Evolutionary conservation across 2,797 vertebrate genomes (phyloP), one percentile per base, ranked within the genome.

Genomic region (Sebastes baramenuke): DNA sequence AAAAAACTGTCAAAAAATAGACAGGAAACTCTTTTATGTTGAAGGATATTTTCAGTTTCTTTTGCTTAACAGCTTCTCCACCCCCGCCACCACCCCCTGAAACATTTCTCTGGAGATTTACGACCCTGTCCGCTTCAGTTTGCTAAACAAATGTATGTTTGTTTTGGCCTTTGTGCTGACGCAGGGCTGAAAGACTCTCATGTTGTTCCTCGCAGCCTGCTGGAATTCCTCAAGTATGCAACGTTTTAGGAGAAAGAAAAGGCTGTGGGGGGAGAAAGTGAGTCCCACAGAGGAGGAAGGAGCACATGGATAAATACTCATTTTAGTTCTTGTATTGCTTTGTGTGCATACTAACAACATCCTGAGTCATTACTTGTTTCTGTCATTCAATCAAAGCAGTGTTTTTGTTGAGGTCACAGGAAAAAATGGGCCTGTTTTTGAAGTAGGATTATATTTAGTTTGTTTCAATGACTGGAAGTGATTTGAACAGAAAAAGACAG

Each of bases 131-230:
- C 24, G 7, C 79, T 87, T 90, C 72, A 68, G 84, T 90, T 92
- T 89, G 87, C 88, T 87, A 93, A 95, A 94, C 91, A 93, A 87
- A 83, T 52, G 62, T 72, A 10, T 91, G 89, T 94, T 94, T 94
- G 90, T 92, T 92, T 92, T 93, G 93, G 87, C 86, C 74, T 89
- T 87, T 88, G 89, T 78, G 87, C 79, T 82, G 86, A 92, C 75
- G 59, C 72, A 56, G 79, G 72, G 52, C 80, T 71, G 72, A 67
- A 62, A 84, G 72, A 79, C 80, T 80, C 79, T 82, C 8, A 6
- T 72, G 69, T 72, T 85, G 81, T 90, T 85, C 78, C 68, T 62
- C 77, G 72, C 77, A 84, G 73, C 86, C 81, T 65, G 86, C 56
- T 87, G 88, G 84, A 89, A 90, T 90, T 84, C 68, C 77, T 68